phyloP scores from a whole-genome alignment of 2,113 vertebrate genomes.

The Hirundichthys speculiger region DNA sequence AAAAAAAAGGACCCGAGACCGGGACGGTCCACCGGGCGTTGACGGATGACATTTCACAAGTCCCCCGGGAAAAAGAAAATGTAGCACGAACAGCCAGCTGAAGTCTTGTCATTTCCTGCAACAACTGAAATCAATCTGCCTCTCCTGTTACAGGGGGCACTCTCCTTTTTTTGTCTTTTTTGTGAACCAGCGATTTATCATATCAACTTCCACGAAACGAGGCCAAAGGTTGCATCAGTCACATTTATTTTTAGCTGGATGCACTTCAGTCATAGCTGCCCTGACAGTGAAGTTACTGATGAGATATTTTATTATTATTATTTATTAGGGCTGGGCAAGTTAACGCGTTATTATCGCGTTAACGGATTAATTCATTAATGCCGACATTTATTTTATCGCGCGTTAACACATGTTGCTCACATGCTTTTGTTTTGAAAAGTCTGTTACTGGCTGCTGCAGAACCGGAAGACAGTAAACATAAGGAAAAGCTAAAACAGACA shows the following conservation, averaged over 20 bases:
- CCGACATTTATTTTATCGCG: no score
- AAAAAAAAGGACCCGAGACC: neutral
- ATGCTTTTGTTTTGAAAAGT: no score
- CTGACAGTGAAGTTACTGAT: no score
- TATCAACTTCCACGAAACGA: neutral
- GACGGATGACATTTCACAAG: neutral
- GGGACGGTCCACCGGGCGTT: neutral
- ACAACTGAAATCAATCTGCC: slow-evolving; percentile 5
- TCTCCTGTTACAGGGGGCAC: slow-evolving; percentile 10
- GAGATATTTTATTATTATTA: no score
- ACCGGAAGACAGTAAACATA: no score
- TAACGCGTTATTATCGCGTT: no score
- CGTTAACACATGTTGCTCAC: no score
- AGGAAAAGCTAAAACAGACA: no score
- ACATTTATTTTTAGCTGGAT: neutral
- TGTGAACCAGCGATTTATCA: slow-evolving; percentile 1
- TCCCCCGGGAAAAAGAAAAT: neutral
- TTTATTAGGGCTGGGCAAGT: no score
- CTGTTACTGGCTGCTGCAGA: no score
- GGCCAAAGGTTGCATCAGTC: neutral
- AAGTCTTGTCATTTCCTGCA: neutral
- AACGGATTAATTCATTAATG: no score
- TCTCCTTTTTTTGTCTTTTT: neutral
- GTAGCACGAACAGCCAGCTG: neutral
- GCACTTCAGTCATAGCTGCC: neutral